A percentile compares a stretch with the other conserved stretches of the same genome.
phyloP scores from a whole-genome alignment of 2,888 invertebrate species.

The Boloria selene region DNA sequence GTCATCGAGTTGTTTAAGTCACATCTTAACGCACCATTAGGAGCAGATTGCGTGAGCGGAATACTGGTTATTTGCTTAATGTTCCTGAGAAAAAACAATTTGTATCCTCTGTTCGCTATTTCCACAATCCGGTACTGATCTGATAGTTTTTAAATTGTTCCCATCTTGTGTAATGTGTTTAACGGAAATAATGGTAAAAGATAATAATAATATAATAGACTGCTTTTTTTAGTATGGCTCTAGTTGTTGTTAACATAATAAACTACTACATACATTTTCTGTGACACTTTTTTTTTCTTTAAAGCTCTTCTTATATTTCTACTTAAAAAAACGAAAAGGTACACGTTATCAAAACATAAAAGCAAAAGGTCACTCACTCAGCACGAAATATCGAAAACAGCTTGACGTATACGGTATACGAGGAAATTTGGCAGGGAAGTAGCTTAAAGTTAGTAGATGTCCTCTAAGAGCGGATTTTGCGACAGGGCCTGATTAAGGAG shows the following conservation, averaged over 20 bases:
- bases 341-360: no score
- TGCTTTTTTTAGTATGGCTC: neutral
- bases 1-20: slow-evolving; percentile 69
- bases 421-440: no score
- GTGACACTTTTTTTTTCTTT: neutral
- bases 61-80: slow-evolving; percentile 74
- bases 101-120: slow-evolving; percentile 51
- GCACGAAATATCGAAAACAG: no score
- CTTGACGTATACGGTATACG: no score
- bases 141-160: slow-evolving; percentile 46
- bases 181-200: slow-evolving; percentile 16
- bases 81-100: slow-evolving; percentile 72
- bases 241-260: neutral
- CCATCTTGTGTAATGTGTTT: slow-evolving; percentile 23
- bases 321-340: no score
- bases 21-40: slow-evolving; percentile 76
- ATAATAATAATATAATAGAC: slow-evolving; percentile 11
- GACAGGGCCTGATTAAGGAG: no score
- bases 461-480: no score
- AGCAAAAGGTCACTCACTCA: no score
- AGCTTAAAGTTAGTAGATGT: no score
- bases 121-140: slow-evolving; percentile 37
- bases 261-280: neutral
- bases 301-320: no score
- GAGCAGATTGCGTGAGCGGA: slow-evolving; percentile 71